Evolutionary conservation across 2,888 invertebrate species (phyloP), one percentile per base, ranked within the genome.

Genomic region (Allophyes oxyacanthae): DNA sequence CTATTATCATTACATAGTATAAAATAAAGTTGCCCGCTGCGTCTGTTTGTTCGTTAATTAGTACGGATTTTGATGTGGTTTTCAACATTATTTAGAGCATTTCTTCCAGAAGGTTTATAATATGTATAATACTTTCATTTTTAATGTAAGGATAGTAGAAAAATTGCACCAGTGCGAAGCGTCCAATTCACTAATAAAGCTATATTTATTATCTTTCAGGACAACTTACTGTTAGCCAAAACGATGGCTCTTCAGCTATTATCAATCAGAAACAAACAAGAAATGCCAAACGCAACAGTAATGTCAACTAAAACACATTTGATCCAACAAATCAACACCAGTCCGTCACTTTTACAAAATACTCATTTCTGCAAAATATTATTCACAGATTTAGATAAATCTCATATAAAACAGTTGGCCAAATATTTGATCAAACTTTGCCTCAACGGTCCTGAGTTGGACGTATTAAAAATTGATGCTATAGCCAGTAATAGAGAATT

Each of bases 181-280:
- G n/a, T n/a, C n/a, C n/a, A n/a, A n/a, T n/a, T n/a, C n/a, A n/a
- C n/a, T 8, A 28, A 28, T 8, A 28, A 6, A 4, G 8, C 7
- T n/a, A 9, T 36, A 14, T 26, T 33, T 37, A 11, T 32, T 37
- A 11, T 32, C 11, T 49, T 93, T 60, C 88, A 94, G 94, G 80
- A 90, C 51, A 82, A 88, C 9, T 66, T 94, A 1, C 81, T 91
- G 0, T 73, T 90, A 5, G 71, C 86, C 7, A 93, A 92, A 82
- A 74, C 83, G 2, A 86, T 90, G 75, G 81, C 86, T 1, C 68
- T 84, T 0, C 77, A 92, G 48, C 45, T 90, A 9, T 41, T 84
- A 8, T 61, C 78, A 46, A 58, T 71, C 13, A 76, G 62, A 25
- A 74, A 81, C 37, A 55, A 68, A 3, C 58, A 75, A 34, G 60